Percentiles rank a stretch among this genome's conserved stretches.
Conservation (phyloP, 2,888 invertebrate species). For the Neoascia interrupta region DNA sequence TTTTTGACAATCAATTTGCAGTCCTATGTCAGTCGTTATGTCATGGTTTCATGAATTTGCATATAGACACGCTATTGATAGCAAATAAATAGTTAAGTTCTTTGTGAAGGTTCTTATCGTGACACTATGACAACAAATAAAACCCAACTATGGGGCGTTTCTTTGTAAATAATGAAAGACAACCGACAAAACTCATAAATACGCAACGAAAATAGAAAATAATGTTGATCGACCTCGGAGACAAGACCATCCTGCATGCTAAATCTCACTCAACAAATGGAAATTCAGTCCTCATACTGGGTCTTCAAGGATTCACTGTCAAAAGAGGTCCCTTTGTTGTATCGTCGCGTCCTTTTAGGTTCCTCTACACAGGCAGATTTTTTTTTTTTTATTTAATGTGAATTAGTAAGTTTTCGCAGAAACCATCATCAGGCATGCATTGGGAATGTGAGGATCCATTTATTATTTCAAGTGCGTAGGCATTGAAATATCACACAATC, state of each 20-base stretch:
- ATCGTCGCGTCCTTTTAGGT: slow-evolving; percentile 31
- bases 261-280: slow-evolving; percentile 23
- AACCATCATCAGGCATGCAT: slow-evolving; percentile 27
- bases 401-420: slow-evolving; percentile 50
- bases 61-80: slow-evolving; percentile 20
- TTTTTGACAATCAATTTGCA: no score
- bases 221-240: neutral
- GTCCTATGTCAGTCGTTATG: no score
- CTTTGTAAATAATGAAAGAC: slow-evolving; percentile 3
- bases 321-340: slow-evolving; percentile 43
- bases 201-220: slow-evolving; percentile 47
- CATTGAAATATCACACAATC: slow-evolving; percentile 63
- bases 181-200: slow-evolving; percentile 27
- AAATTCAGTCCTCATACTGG: neutral
- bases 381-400: slow-evolving; percentile 56
- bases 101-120: slow-evolving; percentile 24
- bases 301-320: slow-evolving; percentile 48
- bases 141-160: slow-evolving; percentile 9
- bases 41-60: no score
- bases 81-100: slow-evolving; percentile 5
- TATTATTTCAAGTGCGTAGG: slow-evolving; percentile 67
- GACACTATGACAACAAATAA: slow-evolving; percentile 27
- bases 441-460: slow-evolving; percentile 50
- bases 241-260: slow-evolving; percentile 19
- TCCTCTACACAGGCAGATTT: no score